Percentiles rank a stretch among this genome's conserved stretches.
These are phyloP conservation scores for Oscheius sp. DNA, from an alignment of 2,888 invertebrate species.

Conservation along the genomic window DNA sequence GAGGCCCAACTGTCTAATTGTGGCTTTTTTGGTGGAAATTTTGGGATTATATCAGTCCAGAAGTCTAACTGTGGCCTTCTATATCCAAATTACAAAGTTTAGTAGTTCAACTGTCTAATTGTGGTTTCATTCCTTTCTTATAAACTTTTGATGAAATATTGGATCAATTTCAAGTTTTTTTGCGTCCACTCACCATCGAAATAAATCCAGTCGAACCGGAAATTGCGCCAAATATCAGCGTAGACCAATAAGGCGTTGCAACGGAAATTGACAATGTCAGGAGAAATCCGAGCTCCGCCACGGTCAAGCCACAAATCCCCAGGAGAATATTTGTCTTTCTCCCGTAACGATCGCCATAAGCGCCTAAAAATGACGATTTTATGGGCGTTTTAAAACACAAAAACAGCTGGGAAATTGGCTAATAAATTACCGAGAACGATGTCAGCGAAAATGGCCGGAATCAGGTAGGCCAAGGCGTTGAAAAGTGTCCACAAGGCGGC, in stretches of 20 bases:
- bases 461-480: slow-evolving; percentile 42
- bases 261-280: slow-evolving; percentile 50
- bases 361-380: too few relatives aligned
- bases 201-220: slow-evolving; percentile 37
- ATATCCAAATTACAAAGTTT: too few relatives aligned
- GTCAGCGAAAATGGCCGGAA: slow-evolving; percentile 49
- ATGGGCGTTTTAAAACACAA: background rate
- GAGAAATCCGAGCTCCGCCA: slow-evolving; percentile 54
- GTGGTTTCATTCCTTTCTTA: too few relatives aligned
- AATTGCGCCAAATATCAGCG: slow-evolving; percentile 26
- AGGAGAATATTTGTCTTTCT: slow-evolving; percentile 59
- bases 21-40: too few relatives aligned
- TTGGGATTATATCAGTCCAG: too few relatives aligned
- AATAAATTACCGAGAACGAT: slow-evolving; percentile 45
- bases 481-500: slow-evolving; percentile 57
- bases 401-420: background rate
- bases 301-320: slow-evolving; percentile 44
- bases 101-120: too few relatives aligned
- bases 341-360: slow-evolving; percentile 60
- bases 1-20: too few relatives aligned
- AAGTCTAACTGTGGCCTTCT: too few relatives aligned
- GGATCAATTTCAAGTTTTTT: background rate
- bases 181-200: slow-evolving; percentile 28
- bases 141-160: too few relatives aligned
- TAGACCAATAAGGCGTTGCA: slow-evolving; percentile 52